Conservation (phyloP, 2,888 invertebrate genomes). For the Tridacna gigas region DNA sequence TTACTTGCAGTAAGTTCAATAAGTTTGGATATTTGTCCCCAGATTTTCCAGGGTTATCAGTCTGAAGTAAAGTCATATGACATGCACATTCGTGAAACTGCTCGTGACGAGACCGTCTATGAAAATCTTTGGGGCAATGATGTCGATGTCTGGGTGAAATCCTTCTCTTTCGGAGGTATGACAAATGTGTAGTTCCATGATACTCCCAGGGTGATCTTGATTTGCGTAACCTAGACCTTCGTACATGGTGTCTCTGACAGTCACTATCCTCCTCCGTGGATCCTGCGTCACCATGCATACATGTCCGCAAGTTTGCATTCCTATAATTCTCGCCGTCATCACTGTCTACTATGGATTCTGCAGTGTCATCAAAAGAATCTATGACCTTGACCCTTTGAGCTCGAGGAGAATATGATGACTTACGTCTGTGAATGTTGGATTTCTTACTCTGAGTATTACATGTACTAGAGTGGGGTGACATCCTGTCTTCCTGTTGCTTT, state of each 20-base stretch:
- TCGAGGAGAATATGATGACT: not conserved
- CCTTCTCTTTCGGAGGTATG: no score
- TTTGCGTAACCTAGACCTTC: no score
- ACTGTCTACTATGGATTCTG: not conserved
- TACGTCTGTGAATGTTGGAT: not conserved
- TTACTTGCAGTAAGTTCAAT: not conserved
- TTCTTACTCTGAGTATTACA: not conserved
- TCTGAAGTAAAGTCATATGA: not conserved
- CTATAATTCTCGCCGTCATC: not conserved
- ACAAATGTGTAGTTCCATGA: no score
- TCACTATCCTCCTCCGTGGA: not conserved
- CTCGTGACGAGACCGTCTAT: no score
- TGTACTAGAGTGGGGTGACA: not conserved
- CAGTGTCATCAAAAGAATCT: conserved; percentile 9
- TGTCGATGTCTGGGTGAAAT: no score
- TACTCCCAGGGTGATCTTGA: no score
- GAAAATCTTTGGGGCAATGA: no score
- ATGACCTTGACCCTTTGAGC: not conserved
- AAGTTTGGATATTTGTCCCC: conserved; percentile 4
- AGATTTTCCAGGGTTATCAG: not conserved
- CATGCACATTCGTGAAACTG: no score
- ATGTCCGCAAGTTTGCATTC: not conserved
- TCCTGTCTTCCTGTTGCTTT: not conserved
- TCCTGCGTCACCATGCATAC: not conserved
- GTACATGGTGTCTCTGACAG: no score